These are phyloP conservation scores for Teleogryllus oceanicus DNA, from an alignment of 2,888 invertebrate species.

Conservation along the genomic window DNA sequence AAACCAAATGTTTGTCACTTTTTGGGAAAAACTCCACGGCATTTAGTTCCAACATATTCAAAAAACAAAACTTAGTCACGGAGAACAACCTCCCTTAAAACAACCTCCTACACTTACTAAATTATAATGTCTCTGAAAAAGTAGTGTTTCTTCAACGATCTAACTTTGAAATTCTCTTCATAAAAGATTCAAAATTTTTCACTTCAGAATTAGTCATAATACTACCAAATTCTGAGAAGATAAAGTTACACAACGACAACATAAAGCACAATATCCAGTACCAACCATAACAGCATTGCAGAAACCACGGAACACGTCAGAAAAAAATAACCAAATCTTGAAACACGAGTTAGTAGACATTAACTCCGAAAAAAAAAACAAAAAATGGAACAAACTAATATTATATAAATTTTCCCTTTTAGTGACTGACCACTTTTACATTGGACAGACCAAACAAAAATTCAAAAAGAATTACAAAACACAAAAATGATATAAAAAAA, in stretches of 20 bases:
- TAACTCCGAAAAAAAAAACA: too few relatives aligned
- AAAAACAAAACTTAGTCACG: background rate
- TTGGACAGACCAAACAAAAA: too few relatives aligned
- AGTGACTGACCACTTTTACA: too few relatives aligned
- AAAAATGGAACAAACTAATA: too few relatives aligned
- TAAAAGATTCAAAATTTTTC: background rate
- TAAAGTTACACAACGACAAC: background rate
- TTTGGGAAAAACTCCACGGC: background rate
- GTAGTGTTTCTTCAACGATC: background rate
- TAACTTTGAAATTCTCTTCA: background rate
- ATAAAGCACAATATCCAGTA: background rate
- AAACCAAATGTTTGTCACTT: background rate
- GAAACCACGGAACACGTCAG: background rate
- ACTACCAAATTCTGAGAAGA: background rate
- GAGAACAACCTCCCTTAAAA: background rate
- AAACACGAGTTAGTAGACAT: background rate
- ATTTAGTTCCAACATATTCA: background rate
- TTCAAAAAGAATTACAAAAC: too few relatives aligned
- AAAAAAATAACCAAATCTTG: too few relatives aligned
- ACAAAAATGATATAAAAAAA: too few relatives aligned
- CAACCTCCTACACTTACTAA: background rate
- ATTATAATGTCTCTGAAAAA: background rate
- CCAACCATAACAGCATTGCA: background rate
- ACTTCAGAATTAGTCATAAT: background rate
- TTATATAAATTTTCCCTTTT: too few relatives aligned